phyloP scores from a whole-genome alignment of 2,888 invertebrate genomes.

The Scelioninae gen. 2 region DNA sequence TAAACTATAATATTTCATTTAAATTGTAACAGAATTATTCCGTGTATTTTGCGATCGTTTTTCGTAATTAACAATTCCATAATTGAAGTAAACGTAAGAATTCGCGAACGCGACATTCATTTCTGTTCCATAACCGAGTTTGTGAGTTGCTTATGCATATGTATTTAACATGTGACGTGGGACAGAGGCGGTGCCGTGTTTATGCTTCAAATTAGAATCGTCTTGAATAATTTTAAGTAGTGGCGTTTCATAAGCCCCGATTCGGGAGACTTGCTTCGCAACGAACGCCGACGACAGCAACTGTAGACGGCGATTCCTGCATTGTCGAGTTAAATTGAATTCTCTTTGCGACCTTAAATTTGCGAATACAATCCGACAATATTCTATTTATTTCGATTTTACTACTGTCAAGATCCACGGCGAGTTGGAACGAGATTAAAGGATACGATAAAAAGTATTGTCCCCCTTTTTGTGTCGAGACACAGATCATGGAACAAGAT shows the following conservation, averaged over 20 bases:
- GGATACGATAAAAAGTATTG: slow-evolving; percentile 6
- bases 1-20: too few species aligned
- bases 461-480: slow-evolving; percentile 9
- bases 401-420: slow-evolving; percentile 28
- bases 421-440: slow-evolving; percentile 28
- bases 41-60: too few species aligned
- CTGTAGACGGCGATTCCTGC: slow-evolving; percentile 31
- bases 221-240: slow-evolving; percentile 51
- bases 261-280: slow-evolving; percentile 30
- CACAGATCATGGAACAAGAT: slow-evolving; percentile 23
- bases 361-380: slow-evolving; percentile 27
- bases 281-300: slow-evolving; percentile 20
- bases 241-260: slow-evolving; percentile 36
- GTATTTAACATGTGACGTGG: slow-evolving; percentile 36
- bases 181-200: slow-evolving; percentile 31
- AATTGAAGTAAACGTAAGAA: slow-evolving; percentile 17
- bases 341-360: slow-evolving; percentile 37
- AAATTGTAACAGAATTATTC: too few species aligned
- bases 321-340: slow-evolving; percentile 34
- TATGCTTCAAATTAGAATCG: slow-evolving; percentile 49
- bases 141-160: slow-evolving; percentile 42
- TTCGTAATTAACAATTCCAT: slow-evolving; percentile 1
- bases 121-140: slow-evolving; percentile 27
- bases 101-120: slow-evolving; percentile 1
- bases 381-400: slow-evolving; percentile 46